Evolutionary conservation across 2,113 vertebrate species (phyloP), one percentile per base, ranked within the genome.

Genomic region (Cyprichromis sp.): DNA sequence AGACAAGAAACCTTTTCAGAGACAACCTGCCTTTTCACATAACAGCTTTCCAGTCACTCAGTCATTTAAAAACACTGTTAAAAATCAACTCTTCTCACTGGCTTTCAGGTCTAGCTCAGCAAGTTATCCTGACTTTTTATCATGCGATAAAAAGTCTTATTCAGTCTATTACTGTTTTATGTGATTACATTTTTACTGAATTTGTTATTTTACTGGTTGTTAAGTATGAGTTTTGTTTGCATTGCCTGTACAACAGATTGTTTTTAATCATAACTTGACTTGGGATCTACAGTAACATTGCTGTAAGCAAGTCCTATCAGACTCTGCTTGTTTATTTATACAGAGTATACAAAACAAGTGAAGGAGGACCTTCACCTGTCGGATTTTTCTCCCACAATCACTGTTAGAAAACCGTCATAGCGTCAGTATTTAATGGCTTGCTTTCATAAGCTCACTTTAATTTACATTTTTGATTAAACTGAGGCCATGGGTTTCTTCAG

Each of bases 331-430:
- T 29, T 76, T 76, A 76, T 45, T 76, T 47, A 47, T 47, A 47
- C 40, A 73, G 0, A 26, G 21, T 29, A 73, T 73, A 17, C 8
- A 45, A 76, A 76, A 76, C 42, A 76, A 76, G 68, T 76, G 40
- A 40, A 17, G 2, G 24, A 10, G 0, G 40, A 11, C 14, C 68
- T 29, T 29, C 40, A 29, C 16, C 6, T 2, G 24, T 50, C 1
- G 0, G 42, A 31, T 78, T 47, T 12, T 78, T 78, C 66, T 73
- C 68, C 68, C 66, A 24, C 12, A 42, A 24, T 71, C 36, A 42
- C 38, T 24, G 36, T 2, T 76, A 47, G 14, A 47, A 50, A 0
- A n/a, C 16, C 3, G 0, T 50, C 6, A 50, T 8, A 50, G 26
- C 4, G 0, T 50, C 26, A 31, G 71, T 50, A 50, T 78, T 78